These are phyloP conservation scores for Parazoanthus swiftii DNA, from an alignment of 92 coral and sea anemone species.

Conservation along the genomic window DNA sequence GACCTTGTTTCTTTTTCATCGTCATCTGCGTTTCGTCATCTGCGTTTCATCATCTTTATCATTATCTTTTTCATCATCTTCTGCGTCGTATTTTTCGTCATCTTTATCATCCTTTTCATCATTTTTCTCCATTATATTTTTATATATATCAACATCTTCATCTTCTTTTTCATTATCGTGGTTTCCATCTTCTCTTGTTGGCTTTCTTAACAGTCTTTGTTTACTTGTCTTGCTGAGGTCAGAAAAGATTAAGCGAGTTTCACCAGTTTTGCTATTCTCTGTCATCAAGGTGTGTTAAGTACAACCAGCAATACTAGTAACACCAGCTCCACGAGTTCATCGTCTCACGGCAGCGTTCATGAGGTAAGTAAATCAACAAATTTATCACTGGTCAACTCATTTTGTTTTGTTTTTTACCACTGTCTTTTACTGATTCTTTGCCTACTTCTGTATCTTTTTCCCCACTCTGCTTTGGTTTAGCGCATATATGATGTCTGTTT, in stretches of 20 bases:
- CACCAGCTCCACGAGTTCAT: not conserved
- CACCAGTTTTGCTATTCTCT: not conserved
- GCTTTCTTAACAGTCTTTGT: too few species aligned
- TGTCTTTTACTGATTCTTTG: not conserved
- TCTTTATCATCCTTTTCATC: not conserved
- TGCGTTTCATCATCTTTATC: not conserved
- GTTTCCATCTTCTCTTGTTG: not conserved
- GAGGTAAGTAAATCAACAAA: conserved; percentile 18
- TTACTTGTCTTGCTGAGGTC: not conserved
- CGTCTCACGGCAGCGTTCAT: conserved; percentile 25
- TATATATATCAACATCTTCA: not conserved
- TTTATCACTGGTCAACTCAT: not conserved
- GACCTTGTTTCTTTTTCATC: not conserved
- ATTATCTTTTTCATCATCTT: not conserved
- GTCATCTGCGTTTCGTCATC: not conserved
- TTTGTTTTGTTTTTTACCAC: not conserved
- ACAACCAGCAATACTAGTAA: conserved; percentile 14
- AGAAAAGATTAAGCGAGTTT: not conserved
- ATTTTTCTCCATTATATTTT: not conserved
- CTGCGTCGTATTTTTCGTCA: too few species aligned
- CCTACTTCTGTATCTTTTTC: not conserved
- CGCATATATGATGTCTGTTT: not conserved
- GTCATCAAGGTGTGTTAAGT: conserved; percentile 14
- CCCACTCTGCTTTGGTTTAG: not conserved
- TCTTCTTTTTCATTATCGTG: not conserved